A percentile compares a stretch with the other conserved stretches of the same genome.
These are phyloP conservation scores for Aquatica leii DNA, from an alignment of 2,888 invertebrate genomes.

Conservation along the genomic window DNA sequence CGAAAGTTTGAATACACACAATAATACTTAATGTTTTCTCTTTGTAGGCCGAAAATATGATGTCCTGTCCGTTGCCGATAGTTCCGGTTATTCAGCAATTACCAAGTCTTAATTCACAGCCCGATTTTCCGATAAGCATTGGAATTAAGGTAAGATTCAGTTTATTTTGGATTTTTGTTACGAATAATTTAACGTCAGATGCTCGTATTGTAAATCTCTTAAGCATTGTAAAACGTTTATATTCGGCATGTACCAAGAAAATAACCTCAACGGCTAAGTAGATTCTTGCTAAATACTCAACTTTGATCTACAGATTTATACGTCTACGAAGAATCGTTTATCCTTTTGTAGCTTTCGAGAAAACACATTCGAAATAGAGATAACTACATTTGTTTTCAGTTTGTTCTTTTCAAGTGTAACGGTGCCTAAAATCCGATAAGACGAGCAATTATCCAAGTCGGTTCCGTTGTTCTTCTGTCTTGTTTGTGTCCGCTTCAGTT, in stretches of 20 bases:
- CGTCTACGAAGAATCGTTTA: neutral
- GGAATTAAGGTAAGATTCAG: constrained; percentile 68
- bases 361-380: constrained; percentile 12
- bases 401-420: constrained; percentile 8
- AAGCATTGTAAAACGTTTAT: too few species aligned
- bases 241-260: too few species aligned
- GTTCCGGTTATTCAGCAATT: constrained; percentile 69
- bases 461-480: constrained; percentile 37
- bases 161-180: too few species aligned
- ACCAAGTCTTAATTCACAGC: constrained; percentile 66
- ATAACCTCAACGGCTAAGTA: too few species aligned
- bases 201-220: too few species aligned
- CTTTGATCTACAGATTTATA: too few species aligned
- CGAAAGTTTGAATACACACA: too few species aligned
- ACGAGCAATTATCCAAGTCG: constrained; percentile 39
- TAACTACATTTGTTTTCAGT: neutral
- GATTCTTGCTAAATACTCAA: too few species aligned
- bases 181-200: too few species aligned
- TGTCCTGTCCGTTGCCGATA: constrained; percentile 71
- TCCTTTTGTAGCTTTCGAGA: constrained; percentile 1
- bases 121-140: constrained; percentile 69
- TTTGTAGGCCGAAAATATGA: constrained; percentile 65
- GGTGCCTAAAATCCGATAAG: constrained; percentile 40
- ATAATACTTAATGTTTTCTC: constrained; percentile 25
- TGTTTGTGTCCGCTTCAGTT: constrained; percentile 36